phyloP scores from a whole-genome alignment of 2,797 vertebrate species.

The Bufotes viridis region DNA sequence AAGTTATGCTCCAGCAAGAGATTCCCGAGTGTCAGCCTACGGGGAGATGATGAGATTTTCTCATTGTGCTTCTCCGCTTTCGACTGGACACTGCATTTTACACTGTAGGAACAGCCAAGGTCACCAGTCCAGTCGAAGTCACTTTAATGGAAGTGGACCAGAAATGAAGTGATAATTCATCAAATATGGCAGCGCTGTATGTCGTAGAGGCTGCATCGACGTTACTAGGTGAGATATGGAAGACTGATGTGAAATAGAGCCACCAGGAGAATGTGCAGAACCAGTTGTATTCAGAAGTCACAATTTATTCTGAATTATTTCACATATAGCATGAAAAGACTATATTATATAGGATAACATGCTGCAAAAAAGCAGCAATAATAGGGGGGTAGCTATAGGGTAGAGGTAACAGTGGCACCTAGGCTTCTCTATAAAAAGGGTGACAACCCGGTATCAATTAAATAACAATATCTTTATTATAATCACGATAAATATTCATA shows the following conservation, averaged over 20 bases:
- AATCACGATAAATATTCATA: too few species aligned
- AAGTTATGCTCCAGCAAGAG: neutral
- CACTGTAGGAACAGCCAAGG: slow-evolving; percentile 17
- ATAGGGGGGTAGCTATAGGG: neutral
- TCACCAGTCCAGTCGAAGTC: slow-evolving; percentile 33
- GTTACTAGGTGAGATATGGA: neutral
- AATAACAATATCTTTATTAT: too few species aligned
- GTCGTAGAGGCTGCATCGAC: neutral
- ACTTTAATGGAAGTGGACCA: slow-evolving; percentile 32
- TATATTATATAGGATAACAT: neutral
- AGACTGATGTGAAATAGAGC: neutral
- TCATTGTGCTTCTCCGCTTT: neutral
- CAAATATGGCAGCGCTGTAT: slow-evolving; percentile 32
- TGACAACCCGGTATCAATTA: too few species aligned
- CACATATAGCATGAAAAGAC: neutral
- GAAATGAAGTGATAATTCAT: slow-evolving; percentile 29
- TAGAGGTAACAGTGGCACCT: too few species aligned
- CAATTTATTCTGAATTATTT: neutral
- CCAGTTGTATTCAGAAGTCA: neutral
- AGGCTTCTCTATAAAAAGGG: too few species aligned
- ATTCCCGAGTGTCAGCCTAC: slow-evolving; percentile 22
- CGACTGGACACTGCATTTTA: slow-evolving; percentile 30
- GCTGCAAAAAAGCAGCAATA: neutral
- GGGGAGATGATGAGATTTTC: slow-evolving; percentile 20
- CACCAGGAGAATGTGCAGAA: neutral